Evolutionary conservation across 2,888 invertebrate genomes (phyloP).

Genomic region (Pachliopta kotzebuea): DNA sequence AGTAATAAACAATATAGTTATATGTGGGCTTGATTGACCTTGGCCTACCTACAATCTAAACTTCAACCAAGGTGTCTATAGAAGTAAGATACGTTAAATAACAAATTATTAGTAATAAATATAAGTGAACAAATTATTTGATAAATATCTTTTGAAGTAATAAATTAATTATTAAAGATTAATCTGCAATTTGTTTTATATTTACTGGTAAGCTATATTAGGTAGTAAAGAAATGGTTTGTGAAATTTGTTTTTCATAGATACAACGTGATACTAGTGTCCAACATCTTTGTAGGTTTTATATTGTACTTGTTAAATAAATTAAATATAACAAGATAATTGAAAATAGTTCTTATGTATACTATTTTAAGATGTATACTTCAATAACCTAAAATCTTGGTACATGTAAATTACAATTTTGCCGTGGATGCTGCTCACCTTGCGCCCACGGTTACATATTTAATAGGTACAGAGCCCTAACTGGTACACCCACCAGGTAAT

Average conservation of each 20-base stretch:
- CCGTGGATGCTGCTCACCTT: slow-evolving; percentile 9
- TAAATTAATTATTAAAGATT: no score
- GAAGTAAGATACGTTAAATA: no score
- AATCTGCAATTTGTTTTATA: no score
- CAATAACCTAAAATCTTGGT: not conserved
- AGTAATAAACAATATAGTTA: not conserved
- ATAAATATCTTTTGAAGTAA: no score
- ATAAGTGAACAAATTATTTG: no score
- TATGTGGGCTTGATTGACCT: not conserved
- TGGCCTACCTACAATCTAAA: not conserved
- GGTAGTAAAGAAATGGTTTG: no score
- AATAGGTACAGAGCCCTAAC: not conserved
- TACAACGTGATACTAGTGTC: no score
- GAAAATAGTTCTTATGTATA: not conserved
- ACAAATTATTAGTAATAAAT: no score
- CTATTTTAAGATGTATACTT: no score
- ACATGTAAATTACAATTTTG: not conserved
- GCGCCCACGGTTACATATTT: slow-evolving; percentile 2
- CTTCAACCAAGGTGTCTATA: not conserved
- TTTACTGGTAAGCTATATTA: no score
- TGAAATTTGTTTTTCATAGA: no score
- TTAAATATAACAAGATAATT: not conserved
- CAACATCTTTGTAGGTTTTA: no score
- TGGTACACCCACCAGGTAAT: not conserved
- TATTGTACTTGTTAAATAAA: not conserved